phyloP scores from a whole-genome alignment of 2,797 vertebrate genomes.

The Antrozous pallidus region DNA sequence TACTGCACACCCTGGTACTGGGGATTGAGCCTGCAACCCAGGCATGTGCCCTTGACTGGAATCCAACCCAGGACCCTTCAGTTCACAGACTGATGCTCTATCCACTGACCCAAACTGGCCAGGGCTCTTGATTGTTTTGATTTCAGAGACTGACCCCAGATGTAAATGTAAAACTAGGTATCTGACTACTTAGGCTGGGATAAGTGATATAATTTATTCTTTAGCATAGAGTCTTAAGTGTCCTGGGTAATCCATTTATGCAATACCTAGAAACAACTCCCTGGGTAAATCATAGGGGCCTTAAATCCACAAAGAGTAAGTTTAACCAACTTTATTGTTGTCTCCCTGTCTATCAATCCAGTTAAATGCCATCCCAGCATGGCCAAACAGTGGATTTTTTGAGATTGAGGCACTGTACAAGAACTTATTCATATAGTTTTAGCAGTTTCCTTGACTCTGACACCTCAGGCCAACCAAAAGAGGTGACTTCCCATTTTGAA shows the following conservation, averaged over 20 bases:
- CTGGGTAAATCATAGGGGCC: not conserved
- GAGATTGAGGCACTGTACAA: not conserved
- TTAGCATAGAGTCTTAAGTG: not conserved
- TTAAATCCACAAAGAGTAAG: not conserved
- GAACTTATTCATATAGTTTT: not conserved
- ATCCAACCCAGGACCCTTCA: too few relatives aligned
- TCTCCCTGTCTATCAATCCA: not conserved
- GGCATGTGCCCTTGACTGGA: too few relatives aligned
- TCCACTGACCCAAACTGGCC: too few relatives aligned
- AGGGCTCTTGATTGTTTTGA: not conserved
- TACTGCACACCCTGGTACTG: too few relatives aligned
- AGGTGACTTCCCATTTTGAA: not conserved
- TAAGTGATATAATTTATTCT: not conserved
- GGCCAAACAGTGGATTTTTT: not conserved
- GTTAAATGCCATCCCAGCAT: not conserved
- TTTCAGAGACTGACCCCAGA: constrained; percentile 16
- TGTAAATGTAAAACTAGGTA: not conserved
- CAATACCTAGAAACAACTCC: not conserved
- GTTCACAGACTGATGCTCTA: too few relatives aligned
- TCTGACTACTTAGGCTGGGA: not conserved
- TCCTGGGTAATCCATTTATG: not conserved
- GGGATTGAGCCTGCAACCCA: too few relatives aligned
- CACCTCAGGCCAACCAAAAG: not conserved
- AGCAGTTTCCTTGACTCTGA: not conserved
- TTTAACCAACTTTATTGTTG: not conserved